These are phyloP conservation scores for Cephus spinipes DNA, from an alignment of 2,888 invertebrate genomes.

Conservation along the genomic window DNA sequence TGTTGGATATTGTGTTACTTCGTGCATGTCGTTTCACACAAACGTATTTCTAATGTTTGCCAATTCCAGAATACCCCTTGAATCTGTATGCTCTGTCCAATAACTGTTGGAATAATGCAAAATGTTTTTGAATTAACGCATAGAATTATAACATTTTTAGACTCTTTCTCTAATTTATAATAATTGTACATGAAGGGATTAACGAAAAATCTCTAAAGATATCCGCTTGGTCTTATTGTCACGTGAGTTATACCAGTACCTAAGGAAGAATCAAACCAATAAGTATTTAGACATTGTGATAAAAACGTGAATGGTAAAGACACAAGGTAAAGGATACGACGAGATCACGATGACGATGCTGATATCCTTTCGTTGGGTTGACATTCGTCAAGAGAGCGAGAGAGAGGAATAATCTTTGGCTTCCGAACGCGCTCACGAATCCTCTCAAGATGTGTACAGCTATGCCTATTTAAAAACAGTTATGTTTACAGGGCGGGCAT, in stretches of 20 bases:
- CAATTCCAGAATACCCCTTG: not conserved
- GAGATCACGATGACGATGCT: not conserved
- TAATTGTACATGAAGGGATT: not conserved
- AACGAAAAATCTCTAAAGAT: not conserved
- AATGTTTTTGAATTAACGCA: not conserved
- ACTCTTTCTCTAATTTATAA: not conserved
- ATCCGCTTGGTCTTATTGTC: not conserved
- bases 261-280: not conserved
- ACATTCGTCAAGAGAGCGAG: not conserved
- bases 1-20: not conserved
- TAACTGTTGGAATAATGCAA: not conserved
- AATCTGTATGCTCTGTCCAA: no score
- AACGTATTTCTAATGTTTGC: not conserved
- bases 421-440: conserved; percentile 56
- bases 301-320: not conserved
- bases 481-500: conserved; percentile 77
- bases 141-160: not conserved
- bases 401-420: conserved; percentile 57
- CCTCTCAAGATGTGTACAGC: conserved; percentile 11
- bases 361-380: not conserved
- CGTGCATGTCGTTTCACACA: not conserved
- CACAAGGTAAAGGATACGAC: not conserved
- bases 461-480: conserved; percentile 54
- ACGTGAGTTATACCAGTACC: not conserved
- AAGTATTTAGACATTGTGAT: not conserved